Evolutionary conservation across 2,113 vertebrate species (phyloP).

Genomic region (Delphinus delphis): DNA sequence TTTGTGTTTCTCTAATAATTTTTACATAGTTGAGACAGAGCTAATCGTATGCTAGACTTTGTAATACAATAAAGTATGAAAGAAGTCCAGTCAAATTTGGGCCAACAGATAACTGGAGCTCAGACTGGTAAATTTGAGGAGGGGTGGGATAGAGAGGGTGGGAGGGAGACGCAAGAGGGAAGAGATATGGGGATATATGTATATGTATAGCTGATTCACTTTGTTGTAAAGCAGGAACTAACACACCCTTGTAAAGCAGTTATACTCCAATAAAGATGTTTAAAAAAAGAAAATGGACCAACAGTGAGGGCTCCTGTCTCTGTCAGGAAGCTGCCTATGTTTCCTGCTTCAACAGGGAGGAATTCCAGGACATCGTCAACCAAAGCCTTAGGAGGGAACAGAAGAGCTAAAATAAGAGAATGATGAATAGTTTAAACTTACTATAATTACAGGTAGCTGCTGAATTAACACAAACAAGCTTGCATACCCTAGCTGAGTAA

Average conservation of each 20-base stretch:
- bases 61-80: not conserved
- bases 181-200: too few relatives aligned
- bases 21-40: not conserved
- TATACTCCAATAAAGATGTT: too few relatives aligned
- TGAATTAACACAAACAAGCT: not conserved
- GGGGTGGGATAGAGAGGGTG: too few relatives aligned
- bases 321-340: not conserved
- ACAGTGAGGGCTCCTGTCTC: not conserved
- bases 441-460: not conserved
- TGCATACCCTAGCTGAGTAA: not conserved
- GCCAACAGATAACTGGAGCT: not conserved
- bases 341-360: not conserved
- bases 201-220: too few relatives aligned
- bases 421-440: constrained; percentile 9
- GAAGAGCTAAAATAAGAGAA: not conserved
- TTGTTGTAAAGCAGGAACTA: too few relatives aligned
- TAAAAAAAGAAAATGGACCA: not conserved
- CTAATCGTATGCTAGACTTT: not conserved
- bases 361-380: not conserved
- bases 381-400: not conserved
- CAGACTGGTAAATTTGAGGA: not conserved
- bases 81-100: not conserved
- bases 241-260: too few relatives aligned
- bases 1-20: not conserved
- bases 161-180: too few relatives aligned